Conservation (phyloP, 2,888 invertebrate species). For the Diaperis boleti region DNA sequence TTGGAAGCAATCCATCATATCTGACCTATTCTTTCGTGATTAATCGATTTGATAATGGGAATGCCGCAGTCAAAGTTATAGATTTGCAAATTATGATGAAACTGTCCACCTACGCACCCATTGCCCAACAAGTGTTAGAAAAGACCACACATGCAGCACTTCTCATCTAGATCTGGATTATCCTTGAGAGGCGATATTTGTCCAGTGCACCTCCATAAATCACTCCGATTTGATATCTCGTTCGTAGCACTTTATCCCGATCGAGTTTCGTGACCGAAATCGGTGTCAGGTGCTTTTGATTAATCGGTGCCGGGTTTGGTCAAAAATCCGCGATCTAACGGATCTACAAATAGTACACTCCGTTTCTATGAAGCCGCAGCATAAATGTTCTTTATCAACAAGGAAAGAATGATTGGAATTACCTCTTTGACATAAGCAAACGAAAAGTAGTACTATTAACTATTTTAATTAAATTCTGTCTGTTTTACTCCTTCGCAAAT, state of each 20-base stretch:
- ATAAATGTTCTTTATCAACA: too few species aligned
- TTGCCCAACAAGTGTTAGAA: conserved; percentile 27
- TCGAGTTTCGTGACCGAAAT: conserved; percentile 29
- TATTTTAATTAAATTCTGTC: too few species aligned
- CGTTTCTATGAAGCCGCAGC: too few species aligned
- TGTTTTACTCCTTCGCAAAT: too few species aligned
- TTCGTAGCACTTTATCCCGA: conserved; percentile 14
- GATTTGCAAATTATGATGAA: conserved; percentile 38
- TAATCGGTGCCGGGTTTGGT: conserved; percentile 25
- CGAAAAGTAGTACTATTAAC: too few species aligned
- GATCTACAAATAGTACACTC: conserved; percentile 10
- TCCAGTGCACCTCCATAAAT: conserved; percentile 20
- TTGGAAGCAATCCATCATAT: conserved; percentile 19
- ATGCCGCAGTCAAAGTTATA: conserved; percentile 21
- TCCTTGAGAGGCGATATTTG: conserved; percentile 29
- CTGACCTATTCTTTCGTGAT: conserved; percentile 32
- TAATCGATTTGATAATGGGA: conserved; percentile 33
- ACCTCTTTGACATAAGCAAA: too few species aligned
- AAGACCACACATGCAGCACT: conserved; percentile 33
- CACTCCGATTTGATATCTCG: conserved; percentile 28
- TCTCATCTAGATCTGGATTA: conserved; percentile 32
- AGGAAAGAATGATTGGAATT: too few species aligned
- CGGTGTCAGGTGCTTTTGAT: conserved; percentile 33
- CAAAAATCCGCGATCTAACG: conserved; percentile 18
- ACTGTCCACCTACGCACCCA: conserved; percentile 26